These are phyloP conservation scores for Poecilia latipinna DNA, from an alignment of 2,113 vertebrate genomes.

Conservation along the genomic window DNA sequence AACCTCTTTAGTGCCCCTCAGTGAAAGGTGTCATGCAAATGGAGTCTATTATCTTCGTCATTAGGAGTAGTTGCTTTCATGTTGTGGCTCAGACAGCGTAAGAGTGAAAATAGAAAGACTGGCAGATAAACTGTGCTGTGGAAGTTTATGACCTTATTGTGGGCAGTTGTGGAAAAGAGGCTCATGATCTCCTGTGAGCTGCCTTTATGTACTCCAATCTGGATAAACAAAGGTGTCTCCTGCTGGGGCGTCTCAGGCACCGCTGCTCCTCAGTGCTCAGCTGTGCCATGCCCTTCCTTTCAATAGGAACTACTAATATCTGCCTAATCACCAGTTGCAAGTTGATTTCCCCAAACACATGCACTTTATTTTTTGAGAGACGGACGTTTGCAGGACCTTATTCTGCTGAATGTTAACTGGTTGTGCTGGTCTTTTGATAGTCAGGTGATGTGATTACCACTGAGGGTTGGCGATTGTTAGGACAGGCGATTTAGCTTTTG, in stretches of 20 bases:
- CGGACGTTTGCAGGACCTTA: not conserved
- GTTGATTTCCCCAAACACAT: constrained; percentile 67
- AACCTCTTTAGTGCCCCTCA: constrained; percentile 64
- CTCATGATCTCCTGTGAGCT: constrained; percentile 54
- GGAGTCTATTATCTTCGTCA: constrained; percentile 60
- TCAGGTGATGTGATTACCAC: constrained; percentile 48
- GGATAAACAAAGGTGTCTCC: constrained; percentile 66
- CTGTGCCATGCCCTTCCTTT: constrained; percentile 18
- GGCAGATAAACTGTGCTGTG: constrained; percentile 47
- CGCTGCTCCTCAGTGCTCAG: constrained; percentile 37
- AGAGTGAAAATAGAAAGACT: constrained; percentile 48
- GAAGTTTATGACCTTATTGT: constrained; percentile 71
- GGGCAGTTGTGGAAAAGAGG: constrained; percentile 44
- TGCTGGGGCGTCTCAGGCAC: constrained; percentile 36
- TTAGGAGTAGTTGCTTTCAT: constrained; percentile 39
- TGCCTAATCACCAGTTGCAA: constrained; percentile 55
- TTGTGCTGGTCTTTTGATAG: constrained; percentile 21
- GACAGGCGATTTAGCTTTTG: constrained; percentile 45
- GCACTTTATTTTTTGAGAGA: constrained; percentile 49
- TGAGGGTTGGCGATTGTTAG: constrained; percentile 56
- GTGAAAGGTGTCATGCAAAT: constrained; percentile 74
- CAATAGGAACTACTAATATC: constrained; percentile 55
- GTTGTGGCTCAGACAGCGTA: constrained; percentile 37
- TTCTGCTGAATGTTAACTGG: constrained; percentile 26
- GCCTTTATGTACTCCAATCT: constrained; percentile 51